Base-by-base conservation (phyloP, 2,797 vertebrate species). In the Brachyalestes nurse region DNA sequence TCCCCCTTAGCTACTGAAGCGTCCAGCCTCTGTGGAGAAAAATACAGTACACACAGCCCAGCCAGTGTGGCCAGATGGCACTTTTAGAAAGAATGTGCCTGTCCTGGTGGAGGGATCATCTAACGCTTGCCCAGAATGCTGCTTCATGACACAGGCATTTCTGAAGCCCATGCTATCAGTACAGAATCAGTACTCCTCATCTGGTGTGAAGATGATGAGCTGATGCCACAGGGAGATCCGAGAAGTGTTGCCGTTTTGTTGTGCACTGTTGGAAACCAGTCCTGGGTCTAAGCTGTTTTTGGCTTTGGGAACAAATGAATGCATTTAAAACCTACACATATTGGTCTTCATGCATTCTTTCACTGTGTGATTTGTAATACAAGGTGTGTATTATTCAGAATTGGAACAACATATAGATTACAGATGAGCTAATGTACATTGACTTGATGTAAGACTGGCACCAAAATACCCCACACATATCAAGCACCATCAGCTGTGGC, bases 101-200 rank as follows among this genome's bases (percentile, higher is more conserved):
- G 47, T 45, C 70, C 75, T 51, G 62, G 74, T 17, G 5, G 53
- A 62, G 75, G 72, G 81, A 81, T 86, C 82, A 64, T 84, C 75
- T 83, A 75, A 79, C 81, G 65, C 55, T 81, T 64, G 49, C 71
- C 71, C 78, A 62, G 72, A 86, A 70, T 82, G 75, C 61, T 73
- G 64, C 83, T 79, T 85, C 87, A 86, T 23, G 64, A 64, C 71
- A 75, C 64, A 84, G 85, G 85, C 81, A 87, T 88, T 82, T 87
- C 62, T 80, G 67, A 79, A 58, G 53, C 47, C 28, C 65, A 21
- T 84, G 78, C 74, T 71, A 85, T 79, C 49, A 13, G 34, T 67
- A n/a, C 66, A 64, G 40, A 62, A 21, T 42, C 51, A 3, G 45
- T 80, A 47, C 45, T 81, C 78, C 55, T 79, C 45, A 76, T 81